Evolutionary conservation across 2,113 vertebrate genomes (phyloP), one percentile per base, ranked within the genome.

Genomic region (Bettongia penicillata): DNA sequence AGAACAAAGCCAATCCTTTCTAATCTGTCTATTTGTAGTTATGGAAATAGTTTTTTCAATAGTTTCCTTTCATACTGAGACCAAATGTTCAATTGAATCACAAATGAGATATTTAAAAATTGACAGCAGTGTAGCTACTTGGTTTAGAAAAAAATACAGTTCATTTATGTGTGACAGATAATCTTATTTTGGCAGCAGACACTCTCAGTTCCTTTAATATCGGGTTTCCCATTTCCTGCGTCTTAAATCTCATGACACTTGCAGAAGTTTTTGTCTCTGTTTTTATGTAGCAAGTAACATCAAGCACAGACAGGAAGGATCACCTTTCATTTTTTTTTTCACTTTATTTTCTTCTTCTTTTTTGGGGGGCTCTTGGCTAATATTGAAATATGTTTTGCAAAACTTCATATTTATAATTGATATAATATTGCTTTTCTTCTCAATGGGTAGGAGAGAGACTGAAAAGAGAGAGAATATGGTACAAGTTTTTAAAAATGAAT

Each of bases 51-150:
- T 92, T 37, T 49, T 84, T 91, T 93, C 25, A 37, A 50, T 93
- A 51, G 31, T 19, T 31, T n/a, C 14, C 51, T 51, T 52, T 68
- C 91, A 55, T 92, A 50, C 51, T 31, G 51, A 84, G n/a, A 90
- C 50, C 84, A 95, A 92, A 57, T 51, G 68, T 28, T n/a, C 43
- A 84, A 19, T 52, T 93, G 52, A 31, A 51, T 91, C 91, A 51
- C 48, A 90, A 95, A 92, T 96, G 14, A 68, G 90, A 53, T 95
- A 92, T 93, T 90, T 93, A 93, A 52, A 94, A 47, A 68, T 37
- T 53, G 51, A 48, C 48, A 89, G 28, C 24, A 61, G 51, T 24
- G 28, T 49, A 43, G 24, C 9, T 51, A 28, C 23, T 43, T 91
- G 49, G n/a, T 43, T 12, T 89, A 37, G 92, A 77, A 53, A 68